These are phyloP conservation scores for Actinernus sp. DNA, from an alignment of 92 coral and sea anemone genomes.

Conservation along the genomic window DNA sequence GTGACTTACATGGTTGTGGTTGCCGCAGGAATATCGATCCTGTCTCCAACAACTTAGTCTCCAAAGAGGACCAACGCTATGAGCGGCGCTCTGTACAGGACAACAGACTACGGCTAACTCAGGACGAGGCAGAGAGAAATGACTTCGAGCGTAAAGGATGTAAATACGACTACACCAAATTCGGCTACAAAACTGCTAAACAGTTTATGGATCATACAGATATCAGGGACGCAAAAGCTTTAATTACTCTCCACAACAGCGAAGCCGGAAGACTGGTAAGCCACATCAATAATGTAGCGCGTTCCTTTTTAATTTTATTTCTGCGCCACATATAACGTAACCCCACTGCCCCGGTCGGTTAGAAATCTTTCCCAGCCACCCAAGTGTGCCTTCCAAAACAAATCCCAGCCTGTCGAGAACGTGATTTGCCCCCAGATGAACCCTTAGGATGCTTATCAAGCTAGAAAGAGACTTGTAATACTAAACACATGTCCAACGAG, in stretches of 20 bases:
- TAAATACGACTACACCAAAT: slow-evolving; percentile 57
- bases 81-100: slow-evolving; percentile 12
- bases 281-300: slow-evolving; percentile 4
- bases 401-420: too few species aligned
- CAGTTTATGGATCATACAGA: slow-evolving; percentile 65
- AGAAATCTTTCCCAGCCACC: too few species aligned
- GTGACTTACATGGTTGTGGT: slow-evolving; percentile 77
- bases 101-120: background rate
- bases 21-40: slow-evolving; percentile 45
- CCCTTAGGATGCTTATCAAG: too few species aligned
- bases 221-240: slow-evolving; percentile 80
- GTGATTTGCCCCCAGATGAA: too few species aligned
- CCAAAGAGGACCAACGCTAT: slow-evolving; percentile 21
- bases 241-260: slow-evolving; percentile 81
- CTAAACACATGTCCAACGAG: too few species aligned
- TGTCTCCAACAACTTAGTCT: slow-evolving; percentile 33
- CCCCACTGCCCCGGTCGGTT: too few species aligned
- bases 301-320: slow-evolving; percentile 1
- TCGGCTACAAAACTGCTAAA: slow-evolving; percentile 75
- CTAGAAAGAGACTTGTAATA: too few species aligned
- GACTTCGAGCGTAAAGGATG: slow-evolving; percentile 85
- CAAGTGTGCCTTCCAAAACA: too few species aligned
- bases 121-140: slow-evolving; percentile 6
- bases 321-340: too few species aligned
- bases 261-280: slow-evolving; percentile 93